Conservation (phyloP, 2,888 invertebrate species). For the Drosophila aldrichi region DNA sequence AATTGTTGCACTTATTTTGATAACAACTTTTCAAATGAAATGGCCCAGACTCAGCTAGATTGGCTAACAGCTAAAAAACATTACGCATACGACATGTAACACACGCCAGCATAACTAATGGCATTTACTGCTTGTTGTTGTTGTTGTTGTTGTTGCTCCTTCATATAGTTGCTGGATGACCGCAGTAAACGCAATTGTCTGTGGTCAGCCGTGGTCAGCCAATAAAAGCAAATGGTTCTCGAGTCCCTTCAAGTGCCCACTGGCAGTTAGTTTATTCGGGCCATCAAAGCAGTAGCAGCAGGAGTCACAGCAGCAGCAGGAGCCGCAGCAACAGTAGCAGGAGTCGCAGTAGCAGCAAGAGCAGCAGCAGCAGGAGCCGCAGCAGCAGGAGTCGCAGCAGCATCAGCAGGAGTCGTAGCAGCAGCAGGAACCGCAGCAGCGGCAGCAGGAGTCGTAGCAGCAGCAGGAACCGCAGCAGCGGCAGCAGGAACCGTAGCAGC, state of each 20-base stretch:
- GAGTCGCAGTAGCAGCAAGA: too few species aligned
- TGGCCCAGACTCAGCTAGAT: constrained; percentile 59
- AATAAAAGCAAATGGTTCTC: constrained; percentile 71
- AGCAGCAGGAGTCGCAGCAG: too few species aligned
- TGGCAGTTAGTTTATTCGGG: constrained; percentile 60
- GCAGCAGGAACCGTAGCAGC: constrained; percentile 5
- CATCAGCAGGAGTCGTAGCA: too few species aligned
- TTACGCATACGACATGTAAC: constrained; percentile 75
- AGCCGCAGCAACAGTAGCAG: too few species aligned
- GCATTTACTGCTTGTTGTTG: constrained; percentile 31
- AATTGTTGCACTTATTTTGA: constrained; percentile 74
- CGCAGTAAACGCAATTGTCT: constrained; percentile 80
- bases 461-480: too few species aligned
- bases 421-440: too few species aligned
- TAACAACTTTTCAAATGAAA: constrained; percentile 81
- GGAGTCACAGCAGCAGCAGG: too few species aligned
- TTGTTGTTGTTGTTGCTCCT: constrained; percentile 3
- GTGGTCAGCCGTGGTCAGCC: constrained; percentile 65
- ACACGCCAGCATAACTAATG: constrained; percentile 67
- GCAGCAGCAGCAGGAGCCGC: too few species aligned
- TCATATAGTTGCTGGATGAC: constrained; percentile 52
- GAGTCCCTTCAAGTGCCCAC: constrained; percentile 65
- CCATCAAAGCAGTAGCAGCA: constrained; percentile 36
- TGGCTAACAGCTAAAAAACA: constrained; percentile 34
- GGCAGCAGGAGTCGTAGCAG: too few species aligned